These are phyloP conservation scores for Periplaneta americana DNA, from an alignment of 1,140 invertebrate species.

Conservation along the genomic window DNA sequence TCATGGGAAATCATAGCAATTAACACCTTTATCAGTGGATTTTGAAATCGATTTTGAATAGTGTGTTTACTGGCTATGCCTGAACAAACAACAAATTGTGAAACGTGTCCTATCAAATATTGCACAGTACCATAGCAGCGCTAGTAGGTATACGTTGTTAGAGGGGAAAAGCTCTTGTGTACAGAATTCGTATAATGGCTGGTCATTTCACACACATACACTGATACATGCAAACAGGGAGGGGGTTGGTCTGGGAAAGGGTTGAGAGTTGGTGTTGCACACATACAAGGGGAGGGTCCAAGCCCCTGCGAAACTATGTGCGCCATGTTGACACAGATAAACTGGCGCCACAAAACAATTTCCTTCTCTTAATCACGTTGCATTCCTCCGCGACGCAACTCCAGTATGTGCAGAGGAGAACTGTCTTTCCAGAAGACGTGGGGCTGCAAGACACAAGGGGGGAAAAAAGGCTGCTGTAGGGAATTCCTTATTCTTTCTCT, in stretches of 20 bases:
- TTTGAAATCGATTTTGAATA: neutral
- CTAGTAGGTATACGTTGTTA: neutral
- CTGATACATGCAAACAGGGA: neutral
- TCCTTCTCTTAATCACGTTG: conserved; percentile 32
- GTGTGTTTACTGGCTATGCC: neutral
- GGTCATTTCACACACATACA: neutral
- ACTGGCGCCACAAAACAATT: conserved; percentile 32
- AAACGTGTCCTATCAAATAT: neutral
- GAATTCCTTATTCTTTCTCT: neutral
- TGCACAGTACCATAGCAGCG: neutral
- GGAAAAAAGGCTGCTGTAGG: neutral
- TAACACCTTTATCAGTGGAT: neutral
- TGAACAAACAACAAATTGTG: neutral
- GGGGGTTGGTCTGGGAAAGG: neutral
- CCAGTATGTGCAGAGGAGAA: neutral
- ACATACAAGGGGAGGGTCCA: too few species aligned
- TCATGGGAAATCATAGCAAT: neutral
- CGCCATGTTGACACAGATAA: conserved; percentile 28
- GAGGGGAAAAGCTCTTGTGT: neutral
- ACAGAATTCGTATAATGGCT: neutral
- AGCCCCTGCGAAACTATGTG: neutral
- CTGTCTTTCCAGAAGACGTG: too few species aligned
- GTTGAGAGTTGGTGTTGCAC: too few species aligned
- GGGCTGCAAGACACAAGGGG: neutral
- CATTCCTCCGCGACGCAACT: conserved; percentile 26